phyloP scores from a whole-genome alignment of 2,888 invertebrate genomes.

The Frankliniella fusca region DNA sequence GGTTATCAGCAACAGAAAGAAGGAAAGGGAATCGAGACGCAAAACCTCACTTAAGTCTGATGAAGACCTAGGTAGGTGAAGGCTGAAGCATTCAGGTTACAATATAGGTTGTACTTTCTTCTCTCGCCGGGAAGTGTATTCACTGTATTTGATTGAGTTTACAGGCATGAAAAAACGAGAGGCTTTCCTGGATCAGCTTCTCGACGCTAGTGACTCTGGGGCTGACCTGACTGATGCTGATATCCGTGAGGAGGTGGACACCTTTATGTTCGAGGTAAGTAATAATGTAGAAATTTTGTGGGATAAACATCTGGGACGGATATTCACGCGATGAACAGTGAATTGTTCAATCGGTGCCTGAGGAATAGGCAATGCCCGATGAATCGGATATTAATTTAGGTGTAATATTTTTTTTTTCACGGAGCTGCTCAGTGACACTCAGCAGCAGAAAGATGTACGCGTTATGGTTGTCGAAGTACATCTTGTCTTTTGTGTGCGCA shows the following conservation, averaged over 20 bases:
- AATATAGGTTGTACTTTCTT: too few species aligned
- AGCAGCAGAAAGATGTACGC: too few species aligned
- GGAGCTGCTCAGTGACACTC: too few species aligned
- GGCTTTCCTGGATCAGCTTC: not conserved
- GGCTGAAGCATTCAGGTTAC: not conserved
- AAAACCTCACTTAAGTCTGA: not conserved
- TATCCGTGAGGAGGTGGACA: constrained; percentile 9
- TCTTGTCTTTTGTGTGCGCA: constrained; percentile 38
- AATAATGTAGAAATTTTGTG: constrained; percentile 34
- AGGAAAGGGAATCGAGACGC: not conserved
- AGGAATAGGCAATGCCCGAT: too few species aligned
- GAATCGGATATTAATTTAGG: too few species aligned
- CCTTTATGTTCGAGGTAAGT: not conserved
- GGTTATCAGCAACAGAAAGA: not conserved
- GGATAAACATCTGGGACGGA: too few species aligned
- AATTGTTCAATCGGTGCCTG: too few species aligned
- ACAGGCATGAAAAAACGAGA: not conserved
- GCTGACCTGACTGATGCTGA: not conserved
- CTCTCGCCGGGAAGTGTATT: too few species aligned
- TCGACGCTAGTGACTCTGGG: not conserved
- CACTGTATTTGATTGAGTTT: not conserved
- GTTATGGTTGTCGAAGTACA: too few species aligned
- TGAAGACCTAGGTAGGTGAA: not conserved
- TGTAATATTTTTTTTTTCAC: too few species aligned
- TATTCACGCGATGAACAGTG: too few species aligned